Evolutionary conservation across 2,888 invertebrate genomes (phyloP).

Genomic region (Epiblema foenella): DNA sequence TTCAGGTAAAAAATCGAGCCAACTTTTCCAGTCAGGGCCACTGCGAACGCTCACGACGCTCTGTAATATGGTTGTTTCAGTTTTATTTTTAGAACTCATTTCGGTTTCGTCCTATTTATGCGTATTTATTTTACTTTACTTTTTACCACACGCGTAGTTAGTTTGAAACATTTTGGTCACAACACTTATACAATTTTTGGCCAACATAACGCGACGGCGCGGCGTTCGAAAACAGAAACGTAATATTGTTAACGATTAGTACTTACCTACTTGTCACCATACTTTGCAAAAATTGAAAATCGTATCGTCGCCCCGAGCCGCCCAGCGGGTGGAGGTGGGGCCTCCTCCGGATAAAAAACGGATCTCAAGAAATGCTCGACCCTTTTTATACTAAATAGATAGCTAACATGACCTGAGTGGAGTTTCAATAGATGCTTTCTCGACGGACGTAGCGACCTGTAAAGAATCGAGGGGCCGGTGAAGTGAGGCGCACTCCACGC

Average conservation of each 20-base stretch:
- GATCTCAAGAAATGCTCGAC: slow-evolving; percentile 81
- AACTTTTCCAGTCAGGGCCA: slow-evolving; percentile 9
- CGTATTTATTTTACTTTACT: too few relatives aligned
- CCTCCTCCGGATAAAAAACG: slow-evolving; percentile 79
- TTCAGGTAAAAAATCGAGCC: slow-evolving; percentile 41
- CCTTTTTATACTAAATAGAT: slow-evolving; percentile 86
- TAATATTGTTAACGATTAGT: slow-evolving; percentile 39
- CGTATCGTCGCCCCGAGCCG: slow-evolving; percentile 40
- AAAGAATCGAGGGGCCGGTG: slow-evolving; percentile 76
- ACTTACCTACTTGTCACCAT: slow-evolving; percentile 22
- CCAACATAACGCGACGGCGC: not conserved
- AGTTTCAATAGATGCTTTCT: slow-evolving; percentile 85
- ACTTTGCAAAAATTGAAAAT: slow-evolving; percentile 44
- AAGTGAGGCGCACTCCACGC: slow-evolving; percentile 58
- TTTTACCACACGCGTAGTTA: not conserved
- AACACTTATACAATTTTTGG: not conserved
- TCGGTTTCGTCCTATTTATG: not conserved
- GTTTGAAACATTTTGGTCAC: not conserved
- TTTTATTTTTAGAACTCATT: slow-evolving; percentile 10
- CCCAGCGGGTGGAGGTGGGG: slow-evolving; percentile 53
- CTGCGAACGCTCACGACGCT: not conserved
- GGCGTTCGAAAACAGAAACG: slow-evolving; percentile 24
- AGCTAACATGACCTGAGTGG: slow-evolving; percentile 85
- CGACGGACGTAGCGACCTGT: slow-evolving; percentile 83
- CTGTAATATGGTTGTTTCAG: slow-evolving; percentile 15